phyloP scores from a whole-genome alignment of 2,888 invertebrate species.

The Drosophila kambysellisi region DNA sequence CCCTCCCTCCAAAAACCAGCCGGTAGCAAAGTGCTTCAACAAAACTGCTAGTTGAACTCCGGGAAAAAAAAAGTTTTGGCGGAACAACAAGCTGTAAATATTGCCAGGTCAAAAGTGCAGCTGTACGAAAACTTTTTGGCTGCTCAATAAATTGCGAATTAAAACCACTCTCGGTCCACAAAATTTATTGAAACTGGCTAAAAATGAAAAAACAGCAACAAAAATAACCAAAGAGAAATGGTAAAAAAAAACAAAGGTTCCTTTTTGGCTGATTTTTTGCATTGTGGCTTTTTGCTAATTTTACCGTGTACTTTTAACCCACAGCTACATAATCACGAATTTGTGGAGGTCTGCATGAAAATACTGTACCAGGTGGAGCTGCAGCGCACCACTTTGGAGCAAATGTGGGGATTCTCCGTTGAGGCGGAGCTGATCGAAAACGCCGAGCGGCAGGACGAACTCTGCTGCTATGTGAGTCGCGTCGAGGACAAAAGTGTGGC shows the following conservation, averaged over 20 bases:
- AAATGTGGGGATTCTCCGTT: constrained; percentile 99
- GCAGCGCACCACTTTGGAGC: constrained; percentile 94
- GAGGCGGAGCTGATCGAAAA: constrained; percentile 99
- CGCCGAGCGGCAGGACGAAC: constrained; percentile 97
- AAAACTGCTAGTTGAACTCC: constrained; percentile 33
- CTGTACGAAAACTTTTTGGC: constrained; percentile 61
- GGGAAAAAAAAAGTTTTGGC: constrained; percentile 34
- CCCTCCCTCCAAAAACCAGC: not conserved
- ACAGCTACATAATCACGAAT: constrained; percentile 96
- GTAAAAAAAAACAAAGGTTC: not conserved
- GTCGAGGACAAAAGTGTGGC: constrained; percentile 98
- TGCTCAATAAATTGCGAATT: constrained; percentile 72
- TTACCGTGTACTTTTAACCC: constrained; percentile 70
- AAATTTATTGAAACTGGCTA: constrained; percentile 48
- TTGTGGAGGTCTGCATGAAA: constrained; percentile 98
- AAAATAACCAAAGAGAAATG: not conserved
- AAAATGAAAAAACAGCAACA: constrained; percentile 1
- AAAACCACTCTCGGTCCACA: constrained; percentile 59
- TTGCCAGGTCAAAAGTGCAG: constrained; percentile 71
- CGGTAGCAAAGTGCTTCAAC: constrained; percentile 43
- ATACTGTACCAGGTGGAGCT: constrained; percentile 98
- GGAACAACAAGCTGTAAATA: constrained; percentile 76
- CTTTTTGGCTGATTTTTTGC: constrained; percentile 9
- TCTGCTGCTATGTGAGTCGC: constrained; percentile 98
- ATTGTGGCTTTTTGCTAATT: constrained; percentile 46